phyloP scores from a whole-genome alignment of 1,140 invertebrate genomes.

The Zaprionus nigranus region DNA sequence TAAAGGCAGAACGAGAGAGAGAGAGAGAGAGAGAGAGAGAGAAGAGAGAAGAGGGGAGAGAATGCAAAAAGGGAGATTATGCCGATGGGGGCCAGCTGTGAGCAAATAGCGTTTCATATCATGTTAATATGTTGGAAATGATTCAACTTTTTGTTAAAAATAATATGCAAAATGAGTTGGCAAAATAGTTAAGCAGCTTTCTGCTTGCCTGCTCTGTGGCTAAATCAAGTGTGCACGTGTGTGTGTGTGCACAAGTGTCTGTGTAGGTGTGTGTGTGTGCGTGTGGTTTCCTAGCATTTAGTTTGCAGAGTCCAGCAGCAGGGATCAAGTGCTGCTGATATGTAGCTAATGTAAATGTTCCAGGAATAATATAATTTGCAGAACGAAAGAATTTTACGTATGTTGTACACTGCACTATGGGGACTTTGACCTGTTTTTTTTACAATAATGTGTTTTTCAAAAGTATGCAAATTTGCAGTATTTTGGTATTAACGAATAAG shows the following conservation, averaged over 20 bases:
- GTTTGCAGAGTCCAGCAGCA: conserved; percentile 16
- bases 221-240: conserved; percentile 31
- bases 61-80: neutral
- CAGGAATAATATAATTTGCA: conserved; percentile 23
- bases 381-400: conserved; percentile 6
- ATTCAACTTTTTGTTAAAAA: conserved; percentile 68
- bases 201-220: conserved; percentile 57
- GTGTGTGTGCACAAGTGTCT: too few species aligned
- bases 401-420: conserved; percentile 14
- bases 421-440: too few species aligned
- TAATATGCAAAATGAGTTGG: conserved; percentile 68
- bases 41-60: too few species aligned
- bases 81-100: neutral
- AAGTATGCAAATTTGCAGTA: too few species aligned
- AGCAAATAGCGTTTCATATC: conserved; percentile 34
- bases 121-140: conserved; percentile 63
- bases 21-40: too few species aligned
- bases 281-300: conserved; percentile 15
- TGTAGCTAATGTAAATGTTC: conserved; percentile 36
- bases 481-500: too few species aligned
- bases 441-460: too few species aligned
- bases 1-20: too few species aligned
- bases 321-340: conserved; percentile 32
- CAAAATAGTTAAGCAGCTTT: conserved; percentile 70
- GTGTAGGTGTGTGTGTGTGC: conserved; percentile 2